These are phyloP conservation scores for Neoscelio sp. DNA, from an alignment of 2,888 invertebrate genomes.

Conservation along the genomic window DNA sequence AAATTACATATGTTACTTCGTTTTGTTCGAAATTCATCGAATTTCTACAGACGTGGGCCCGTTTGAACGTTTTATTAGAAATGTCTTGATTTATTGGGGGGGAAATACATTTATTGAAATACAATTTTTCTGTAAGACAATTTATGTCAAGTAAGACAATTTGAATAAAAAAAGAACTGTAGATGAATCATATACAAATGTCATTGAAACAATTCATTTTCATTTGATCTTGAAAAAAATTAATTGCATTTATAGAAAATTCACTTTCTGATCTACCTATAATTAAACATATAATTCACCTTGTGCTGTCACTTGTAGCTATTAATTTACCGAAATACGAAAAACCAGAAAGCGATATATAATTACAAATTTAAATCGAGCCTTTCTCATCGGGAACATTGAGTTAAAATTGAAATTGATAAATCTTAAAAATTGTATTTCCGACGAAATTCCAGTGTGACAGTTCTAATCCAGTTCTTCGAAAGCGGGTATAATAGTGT, in stretches of 20 bases:
- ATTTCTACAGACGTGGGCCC: background rate
- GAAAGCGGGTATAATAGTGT: slow-evolving; percentile 52
- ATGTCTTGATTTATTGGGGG: slow-evolving; percentile 54
- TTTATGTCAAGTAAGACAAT: slow-evolving; percentile 31
- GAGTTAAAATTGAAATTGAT: slow-evolving; percentile 59
- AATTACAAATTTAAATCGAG: slow-evolving; percentile 55
- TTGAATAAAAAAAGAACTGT: slow-evolving; percentile 35
- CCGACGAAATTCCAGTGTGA: slow-evolving; percentile 56
- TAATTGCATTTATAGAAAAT: background rate
- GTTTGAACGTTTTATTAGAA: slow-evolving; percentile 48
- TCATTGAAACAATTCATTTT: slow-evolving; percentile 11
- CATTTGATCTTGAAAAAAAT: background rate
- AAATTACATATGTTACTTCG: slow-evolving; percentile 58
- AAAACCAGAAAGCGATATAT: slow-evolving; percentile 42
- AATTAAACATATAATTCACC: slow-evolving; percentile 40
- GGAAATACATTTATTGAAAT: slow-evolving; percentile 44
- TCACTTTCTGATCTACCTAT: slow-evolving; percentile 1
- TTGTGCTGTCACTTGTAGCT: slow-evolving; percentile 38
- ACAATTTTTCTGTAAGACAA: slow-evolving; percentile 9
- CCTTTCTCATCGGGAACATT: slow-evolving; percentile 16
- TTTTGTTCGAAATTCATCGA: slow-evolving; percentile 61
- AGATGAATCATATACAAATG: slow-evolving; percentile 41
- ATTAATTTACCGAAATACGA: slow-evolving; percentile 27
- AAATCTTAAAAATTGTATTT: slow-evolving; percentile 63
- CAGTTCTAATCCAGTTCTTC: slow-evolving; percentile 58